Conservation (phyloP, 2,888 invertebrate species). For the Drosophila phalerata region DNA sequence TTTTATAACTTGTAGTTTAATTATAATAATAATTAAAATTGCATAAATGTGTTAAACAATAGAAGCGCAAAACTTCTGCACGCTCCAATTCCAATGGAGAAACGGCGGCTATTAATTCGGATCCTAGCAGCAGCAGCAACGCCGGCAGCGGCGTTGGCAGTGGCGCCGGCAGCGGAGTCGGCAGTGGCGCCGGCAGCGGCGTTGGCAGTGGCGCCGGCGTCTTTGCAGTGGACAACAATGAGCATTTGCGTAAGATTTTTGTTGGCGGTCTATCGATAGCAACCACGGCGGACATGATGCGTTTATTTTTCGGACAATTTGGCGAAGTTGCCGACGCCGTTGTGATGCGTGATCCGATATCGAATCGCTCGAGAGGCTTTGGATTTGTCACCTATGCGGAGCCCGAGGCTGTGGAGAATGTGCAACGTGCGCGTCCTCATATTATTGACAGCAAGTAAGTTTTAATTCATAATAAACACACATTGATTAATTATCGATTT, state of each 20-base stretch:
- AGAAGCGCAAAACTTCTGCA: constrained; percentile 39
- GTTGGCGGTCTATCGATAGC: constrained; percentile 81
- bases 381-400: constrained; percentile 82
- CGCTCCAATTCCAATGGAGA: neutral
- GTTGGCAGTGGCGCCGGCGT: neutral
- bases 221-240: constrained; percentile 37
- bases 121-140: neutral
- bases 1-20: neutral
- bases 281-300: constrained; percentile 76
- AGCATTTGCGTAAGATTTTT: constrained; percentile 83
- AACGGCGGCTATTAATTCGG: neutral
- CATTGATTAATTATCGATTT: too few relatives aligned
- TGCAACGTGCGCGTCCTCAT: constrained; percentile 81
- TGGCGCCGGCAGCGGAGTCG: neutral
- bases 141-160: too few relatives aligned
- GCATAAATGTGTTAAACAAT: too few relatives aligned
- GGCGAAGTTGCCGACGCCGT: constrained; percentile 81
- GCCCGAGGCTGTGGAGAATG: constrained; percentile 78
- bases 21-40: too few relatives aligned
- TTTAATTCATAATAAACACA: constrained; percentile 11
- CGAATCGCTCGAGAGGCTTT: constrained; percentile 83
- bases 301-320: constrained; percentile 78
- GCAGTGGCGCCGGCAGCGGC: neutral
- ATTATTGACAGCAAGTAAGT: constrained; percentile 86
- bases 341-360: constrained; percentile 83